These are phyloP conservation scores for Bolborhynchus lineola DNA, from an alignment of 2,113 vertebrate genomes.

Conservation along the genomic window DNA sequence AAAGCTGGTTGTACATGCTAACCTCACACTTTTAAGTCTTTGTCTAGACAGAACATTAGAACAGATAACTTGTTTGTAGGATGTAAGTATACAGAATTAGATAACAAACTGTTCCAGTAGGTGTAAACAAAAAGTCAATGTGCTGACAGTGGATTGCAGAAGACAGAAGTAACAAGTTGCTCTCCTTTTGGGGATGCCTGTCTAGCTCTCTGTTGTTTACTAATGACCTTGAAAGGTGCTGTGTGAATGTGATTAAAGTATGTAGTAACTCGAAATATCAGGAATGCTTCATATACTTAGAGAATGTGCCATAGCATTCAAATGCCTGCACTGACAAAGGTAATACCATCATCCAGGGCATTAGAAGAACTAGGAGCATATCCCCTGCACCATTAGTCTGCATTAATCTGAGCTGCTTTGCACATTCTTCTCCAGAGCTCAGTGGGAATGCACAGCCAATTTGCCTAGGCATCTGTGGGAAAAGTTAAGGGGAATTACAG, in stretches of 20 bases:
- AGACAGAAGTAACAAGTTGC: background rate
- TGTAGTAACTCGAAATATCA: background rate
- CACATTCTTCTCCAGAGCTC: background rate
- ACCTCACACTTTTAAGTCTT: conserved; percentile 42
- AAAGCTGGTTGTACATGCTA: background rate
- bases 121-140: conserved; percentile 12
- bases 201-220: background rate
- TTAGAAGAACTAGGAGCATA: background rate
- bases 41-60: conserved; percentile 38
- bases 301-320: background rate
- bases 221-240: conserved; percentile 1
- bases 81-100: conserved; percentile 30
- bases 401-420: background rate
- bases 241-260: conserved; percentile 5
- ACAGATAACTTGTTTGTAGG: conserved; percentile 25
- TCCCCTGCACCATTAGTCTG: background rate
- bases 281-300: background rate
- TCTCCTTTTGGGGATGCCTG: background rate
- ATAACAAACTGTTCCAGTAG: conserved; percentile 4
- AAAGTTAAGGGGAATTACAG: background rate
- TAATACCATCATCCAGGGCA: background rate
- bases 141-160: background rate
- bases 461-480: background rate
- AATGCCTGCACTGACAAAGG: background rate
- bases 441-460: background rate